These are phyloP conservation scores for Slavum lentiscoides DNA, from an alignment of 2,888 invertebrate genomes.

Conservation along the genomic window DNA sequence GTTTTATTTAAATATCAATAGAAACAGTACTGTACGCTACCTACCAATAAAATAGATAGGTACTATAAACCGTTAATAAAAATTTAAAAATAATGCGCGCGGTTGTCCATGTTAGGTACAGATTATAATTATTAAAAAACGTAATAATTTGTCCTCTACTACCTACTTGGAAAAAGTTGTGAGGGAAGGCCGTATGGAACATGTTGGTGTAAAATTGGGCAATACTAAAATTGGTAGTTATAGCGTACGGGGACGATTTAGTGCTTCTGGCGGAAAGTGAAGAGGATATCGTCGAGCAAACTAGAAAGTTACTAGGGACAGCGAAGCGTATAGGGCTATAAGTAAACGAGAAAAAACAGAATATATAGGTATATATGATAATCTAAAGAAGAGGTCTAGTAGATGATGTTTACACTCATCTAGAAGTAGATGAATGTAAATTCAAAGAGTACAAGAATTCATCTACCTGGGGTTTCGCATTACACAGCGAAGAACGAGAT, in stretches of 20 bases:
- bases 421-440: not conserved
- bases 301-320: not conserved
- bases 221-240: not conserved
- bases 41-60: no score
- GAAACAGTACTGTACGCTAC: no score
- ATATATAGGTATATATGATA: not conserved
- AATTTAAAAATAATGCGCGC: no score
- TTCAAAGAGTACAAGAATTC: not conserved
- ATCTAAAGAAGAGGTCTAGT: not conserved
- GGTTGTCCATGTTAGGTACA: no score
- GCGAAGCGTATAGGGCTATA: not conserved
- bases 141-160: no score
- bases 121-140: no score
- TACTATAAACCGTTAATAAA: no score
- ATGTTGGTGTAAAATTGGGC: not conserved
- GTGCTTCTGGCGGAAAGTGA: not conserved
- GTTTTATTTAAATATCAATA: no score
- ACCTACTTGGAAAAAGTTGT: slow-evolving; percentile 8
- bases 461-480: not conserved
- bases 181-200: not conserved
- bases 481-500: not conserved
- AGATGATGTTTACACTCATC: not conserved
- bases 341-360: not conserved
- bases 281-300: not conserved
- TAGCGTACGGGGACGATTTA: not conserved